Evolutionary conservation across 2,888 invertebrate species (phyloP).

Genomic region (Helleia helle): DNA sequence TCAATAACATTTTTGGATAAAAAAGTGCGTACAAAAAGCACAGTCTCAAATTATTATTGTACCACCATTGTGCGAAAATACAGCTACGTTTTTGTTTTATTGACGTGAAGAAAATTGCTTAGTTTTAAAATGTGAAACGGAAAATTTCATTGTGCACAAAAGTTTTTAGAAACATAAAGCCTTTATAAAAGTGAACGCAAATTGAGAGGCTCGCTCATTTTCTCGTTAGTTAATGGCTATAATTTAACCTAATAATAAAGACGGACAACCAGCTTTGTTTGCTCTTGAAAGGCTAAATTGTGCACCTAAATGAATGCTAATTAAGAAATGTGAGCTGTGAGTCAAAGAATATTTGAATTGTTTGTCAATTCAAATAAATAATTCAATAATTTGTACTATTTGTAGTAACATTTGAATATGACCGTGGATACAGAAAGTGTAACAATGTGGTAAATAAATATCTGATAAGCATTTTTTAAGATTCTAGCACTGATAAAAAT

Average conservation of each 20-base stretch:
- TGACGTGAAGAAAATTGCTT: background rate
- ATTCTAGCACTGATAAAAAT: no score
- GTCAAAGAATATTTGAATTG: slow-evolving; percentile 27
- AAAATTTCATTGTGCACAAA: slow-evolving; percentile 31
- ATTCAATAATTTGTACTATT: no score
- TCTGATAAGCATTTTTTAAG: no score
- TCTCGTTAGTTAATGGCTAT: slow-evolving; percentile 60
- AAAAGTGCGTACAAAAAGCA: no score
- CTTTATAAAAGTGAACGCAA: slow-evolving; percentile 41
- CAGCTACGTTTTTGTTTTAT: slow-evolving; percentile 4
- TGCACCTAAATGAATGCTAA: slow-evolving; percentile 52
- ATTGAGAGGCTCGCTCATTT: slow-evolving; percentile 48
- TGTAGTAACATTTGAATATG: no score
- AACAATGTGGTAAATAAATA: no score
- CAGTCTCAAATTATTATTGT: no score
- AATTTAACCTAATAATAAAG: slow-evolving; percentile 68
- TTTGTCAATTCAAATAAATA: background rate
- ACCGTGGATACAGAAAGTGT: no score
- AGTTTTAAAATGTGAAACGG: slow-evolving; percentile 10
- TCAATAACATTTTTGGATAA: no score
- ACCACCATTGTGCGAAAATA: no score
- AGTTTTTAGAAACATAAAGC: slow-evolving; percentile 38
- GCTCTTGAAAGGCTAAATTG: slow-evolving; percentile 56
- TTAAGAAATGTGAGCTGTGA: slow-evolving; percentile 54
- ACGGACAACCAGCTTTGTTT: slow-evolving; percentile 62